Conservation (phyloP, 2,888 invertebrate genomes). For the Tineola bisselliella region DNA sequence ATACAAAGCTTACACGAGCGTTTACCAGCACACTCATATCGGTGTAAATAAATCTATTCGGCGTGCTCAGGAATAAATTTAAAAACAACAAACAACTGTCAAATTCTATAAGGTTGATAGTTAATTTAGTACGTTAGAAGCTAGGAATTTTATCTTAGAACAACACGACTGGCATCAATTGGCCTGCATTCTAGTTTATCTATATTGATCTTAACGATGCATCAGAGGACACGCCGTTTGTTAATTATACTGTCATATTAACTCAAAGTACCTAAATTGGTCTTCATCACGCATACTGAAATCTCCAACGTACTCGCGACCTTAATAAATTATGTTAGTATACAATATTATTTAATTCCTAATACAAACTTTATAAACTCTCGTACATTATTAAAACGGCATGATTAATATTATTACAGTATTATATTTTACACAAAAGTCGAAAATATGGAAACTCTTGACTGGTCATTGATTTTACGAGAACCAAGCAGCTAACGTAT, state of each 20-base stretch:
- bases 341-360: neutral
- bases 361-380: neutral
- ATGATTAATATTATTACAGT: no score
- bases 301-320: neutral
- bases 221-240: neutral
- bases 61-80: no score
- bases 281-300: neutral
- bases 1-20: no score
- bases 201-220: neutral
- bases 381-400: no score
- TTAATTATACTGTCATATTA: conserved; percentile 1
- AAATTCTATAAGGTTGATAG: no score
- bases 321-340: neutral
- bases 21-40: no score
- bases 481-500: neutral
- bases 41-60: no score
- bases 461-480: neutral
- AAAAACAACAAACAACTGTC: no score
- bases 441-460: neutral
- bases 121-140: no score
- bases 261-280: neutral
- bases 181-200: neutral
- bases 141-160: neutral
- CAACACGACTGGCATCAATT: neutral
- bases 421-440: no score